Evolutionary conservation across 2,888 invertebrate species (phyloP).

Genomic region (Cephus rjabovi): DNA sequence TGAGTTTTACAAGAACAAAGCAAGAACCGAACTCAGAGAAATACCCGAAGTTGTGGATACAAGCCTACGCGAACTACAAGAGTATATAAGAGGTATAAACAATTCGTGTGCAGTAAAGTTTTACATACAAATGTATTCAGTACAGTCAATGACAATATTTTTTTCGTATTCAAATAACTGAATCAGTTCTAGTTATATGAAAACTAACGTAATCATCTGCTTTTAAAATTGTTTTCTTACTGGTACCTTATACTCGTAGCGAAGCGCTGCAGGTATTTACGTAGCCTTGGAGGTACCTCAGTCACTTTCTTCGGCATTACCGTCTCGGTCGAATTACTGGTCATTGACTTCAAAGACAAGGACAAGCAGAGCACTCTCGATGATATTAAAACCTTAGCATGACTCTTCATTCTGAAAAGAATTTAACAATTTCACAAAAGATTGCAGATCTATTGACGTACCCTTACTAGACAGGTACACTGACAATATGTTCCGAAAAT

Average conservation of each 20-base stretch:
- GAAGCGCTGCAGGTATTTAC: neutral
- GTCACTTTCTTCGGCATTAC: neutral
- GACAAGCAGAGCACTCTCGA: neutral
- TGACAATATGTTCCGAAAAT: too few relatives aligned
- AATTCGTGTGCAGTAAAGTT: neutral
- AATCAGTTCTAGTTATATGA: neutral
- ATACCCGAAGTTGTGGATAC: constrained; percentile 74
- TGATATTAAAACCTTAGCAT: neutral
- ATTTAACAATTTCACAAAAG: neutral
- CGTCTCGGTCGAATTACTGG: neutral
- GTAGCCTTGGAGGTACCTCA: neutral
- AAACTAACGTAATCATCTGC: neutral
- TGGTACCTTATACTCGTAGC: neutral
- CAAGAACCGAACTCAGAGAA: constrained; percentile 78
- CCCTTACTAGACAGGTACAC: too few relatives aligned
- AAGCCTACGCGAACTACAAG: constrained; percentile 71
- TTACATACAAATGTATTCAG: neutral
- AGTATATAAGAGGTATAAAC: neutral
- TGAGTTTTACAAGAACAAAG: constrained; percentile 72
- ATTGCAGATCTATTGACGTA: too few relatives aligned
- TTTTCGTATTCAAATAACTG: neutral
- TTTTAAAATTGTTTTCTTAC: neutral
- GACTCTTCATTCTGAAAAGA: neutral
- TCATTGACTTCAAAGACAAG: neutral
- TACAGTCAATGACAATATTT: neutral